Percentiles rank a stretch among this genome's conserved stretches.
phyloP scores from a whole-genome alignment of 2,113 vertebrate species.

The Oryzias melastigma region DNA sequence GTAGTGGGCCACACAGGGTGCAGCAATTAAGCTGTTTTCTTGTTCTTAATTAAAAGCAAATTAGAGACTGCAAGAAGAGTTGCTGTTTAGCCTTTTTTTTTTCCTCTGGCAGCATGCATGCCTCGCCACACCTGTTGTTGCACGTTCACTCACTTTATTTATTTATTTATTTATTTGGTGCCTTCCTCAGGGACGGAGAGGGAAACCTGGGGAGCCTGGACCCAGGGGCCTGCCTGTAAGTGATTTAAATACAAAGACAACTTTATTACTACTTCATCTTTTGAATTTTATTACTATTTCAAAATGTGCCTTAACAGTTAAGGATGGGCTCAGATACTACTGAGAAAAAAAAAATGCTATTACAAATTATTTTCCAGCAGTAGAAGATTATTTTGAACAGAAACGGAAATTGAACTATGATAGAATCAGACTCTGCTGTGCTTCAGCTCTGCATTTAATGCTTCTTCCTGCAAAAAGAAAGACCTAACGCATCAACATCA shows the following conservation, averaged over 20 bases:
- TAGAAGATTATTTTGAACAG: not conserved
- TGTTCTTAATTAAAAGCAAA: conserved; percentile 79
- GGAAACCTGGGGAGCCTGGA: conserved; percentile 73
- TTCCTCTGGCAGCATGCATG: conserved; percentile 62
- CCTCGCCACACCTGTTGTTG: conserved; percentile 56
- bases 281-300: too few species aligned
- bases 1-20: conserved; percentile 69
- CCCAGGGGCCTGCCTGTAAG: conserved; percentile 71
- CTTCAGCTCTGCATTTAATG: not conserved
- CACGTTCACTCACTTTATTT: conserved; percentile 37
- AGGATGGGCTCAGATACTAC: not conserved
- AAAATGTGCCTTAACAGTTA: too few species aligned
- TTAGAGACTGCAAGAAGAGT: conserved; percentile 71
- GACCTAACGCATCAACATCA: too few species aligned
- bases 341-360: not conserved
- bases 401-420: not conserved
- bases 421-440: not conserved
- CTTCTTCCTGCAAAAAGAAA: not conserved
- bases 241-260: conserved; percentile 16
- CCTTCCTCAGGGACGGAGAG: conserved; percentile 72
- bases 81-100: conserved; percentile 68
- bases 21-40: conserved; percentile 78
- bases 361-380: not conserved
- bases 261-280: not conserved
- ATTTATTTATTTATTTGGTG: not conserved